Evolutionary conservation across 1,140 invertebrate genomes (phyloP).

Genomic region (Apis cerana): DNA sequence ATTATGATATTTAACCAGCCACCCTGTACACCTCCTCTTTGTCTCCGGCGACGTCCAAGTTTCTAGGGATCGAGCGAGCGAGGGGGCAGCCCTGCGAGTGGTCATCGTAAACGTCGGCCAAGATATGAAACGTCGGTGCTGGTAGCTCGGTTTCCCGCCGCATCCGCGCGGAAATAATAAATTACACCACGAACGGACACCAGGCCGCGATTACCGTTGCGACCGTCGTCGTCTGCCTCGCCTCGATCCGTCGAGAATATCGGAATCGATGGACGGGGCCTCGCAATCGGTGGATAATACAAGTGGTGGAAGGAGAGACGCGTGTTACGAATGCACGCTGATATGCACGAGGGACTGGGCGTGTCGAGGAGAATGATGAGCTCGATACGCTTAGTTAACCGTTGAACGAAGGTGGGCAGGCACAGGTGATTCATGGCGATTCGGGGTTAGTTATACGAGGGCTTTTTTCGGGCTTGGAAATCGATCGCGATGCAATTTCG

Average conservation of each 20-base stretch:
- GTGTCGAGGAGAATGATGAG: conserved; percentile 18
- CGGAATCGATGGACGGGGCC: neutral
- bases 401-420: neutral
- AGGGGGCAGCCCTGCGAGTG: neutral
- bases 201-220: conserved; percentile 13
- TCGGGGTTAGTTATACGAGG: too few species aligned
- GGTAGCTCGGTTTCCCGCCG: conserved; percentile 4
- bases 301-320: neutral
- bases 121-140: conserved; percentile 35
- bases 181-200: conserved; percentile 30
- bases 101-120: conserved; percentile 50
- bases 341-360: conserved; percentile 10
- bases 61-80: conserved; percentile 52
- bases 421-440: neutral
- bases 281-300: neutral
- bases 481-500: neutral
- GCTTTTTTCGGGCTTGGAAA: neutral
- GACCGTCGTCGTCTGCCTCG: too few species aligned
- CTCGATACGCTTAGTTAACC: conserved; percentile 8
- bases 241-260: neutral
- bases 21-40: neutral
- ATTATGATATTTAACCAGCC: too few species aligned
- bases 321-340: neutral
- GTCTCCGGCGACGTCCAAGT: neutral
- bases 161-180: conserved; percentile 48